phyloP scores from a whole-genome alignment of 2,888 invertebrate species.

The Megalurothrips usitatus region DNA sequence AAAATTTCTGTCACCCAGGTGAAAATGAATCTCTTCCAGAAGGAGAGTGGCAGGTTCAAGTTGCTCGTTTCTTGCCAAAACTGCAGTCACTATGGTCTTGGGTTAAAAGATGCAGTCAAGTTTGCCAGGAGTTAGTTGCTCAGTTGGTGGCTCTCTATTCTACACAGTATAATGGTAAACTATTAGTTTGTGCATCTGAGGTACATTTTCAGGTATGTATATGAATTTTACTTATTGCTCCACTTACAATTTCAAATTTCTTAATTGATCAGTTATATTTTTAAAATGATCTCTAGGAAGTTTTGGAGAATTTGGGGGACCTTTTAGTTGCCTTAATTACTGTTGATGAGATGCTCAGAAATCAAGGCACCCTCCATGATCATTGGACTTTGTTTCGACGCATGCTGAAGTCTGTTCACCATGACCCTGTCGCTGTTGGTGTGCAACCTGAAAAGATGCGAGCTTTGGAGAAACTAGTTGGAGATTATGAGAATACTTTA shows the following conservation, averaged over 20 bases:
- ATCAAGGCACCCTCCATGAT: slow-evolving; percentile 54
- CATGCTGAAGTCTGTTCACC: slow-evolving; percentile 63
- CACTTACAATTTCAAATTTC: too few species aligned
- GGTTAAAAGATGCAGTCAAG: slow-evolving; percentile 64
- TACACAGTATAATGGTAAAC: slow-evolving; percentile 47
- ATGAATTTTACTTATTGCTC: slow-evolving; percentile 42
- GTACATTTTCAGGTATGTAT: slow-evolving; percentile 44
- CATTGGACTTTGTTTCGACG: slow-evolving; percentile 77
- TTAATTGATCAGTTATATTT: too few species aligned
- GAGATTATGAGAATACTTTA: slow-evolving; percentile 57
- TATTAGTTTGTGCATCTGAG: slow-evolving; percentile 42
- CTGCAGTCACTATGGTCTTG: slow-evolving; percentile 55
- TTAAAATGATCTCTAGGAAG: slow-evolving; percentile 41
- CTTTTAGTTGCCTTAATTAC: slow-evolving; percentile 51
- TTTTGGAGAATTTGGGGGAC: slow-evolving; percentile 50
- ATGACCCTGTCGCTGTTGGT: slow-evolving; percentile 58
- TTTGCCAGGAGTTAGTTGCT: slow-evolving; percentile 64
- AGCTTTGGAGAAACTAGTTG: slow-evolving; percentile 66
- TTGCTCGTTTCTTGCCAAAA: slow-evolving; percentile 35
- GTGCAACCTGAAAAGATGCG: slow-evolving; percentile 58
- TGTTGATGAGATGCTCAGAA: slow-evolving; percentile 62
- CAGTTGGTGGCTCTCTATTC: slow-evolving; percentile 67
- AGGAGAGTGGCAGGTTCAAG: slow-evolving; percentile 7
- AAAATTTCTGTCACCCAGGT: neutral
- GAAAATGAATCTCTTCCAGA: slow-evolving; percentile 3